These are phyloP conservation scores for Uromys caudimaculatus DNA, from an alignment of 2,797 vertebrate genomes.

Conservation along the genomic window DNA sequence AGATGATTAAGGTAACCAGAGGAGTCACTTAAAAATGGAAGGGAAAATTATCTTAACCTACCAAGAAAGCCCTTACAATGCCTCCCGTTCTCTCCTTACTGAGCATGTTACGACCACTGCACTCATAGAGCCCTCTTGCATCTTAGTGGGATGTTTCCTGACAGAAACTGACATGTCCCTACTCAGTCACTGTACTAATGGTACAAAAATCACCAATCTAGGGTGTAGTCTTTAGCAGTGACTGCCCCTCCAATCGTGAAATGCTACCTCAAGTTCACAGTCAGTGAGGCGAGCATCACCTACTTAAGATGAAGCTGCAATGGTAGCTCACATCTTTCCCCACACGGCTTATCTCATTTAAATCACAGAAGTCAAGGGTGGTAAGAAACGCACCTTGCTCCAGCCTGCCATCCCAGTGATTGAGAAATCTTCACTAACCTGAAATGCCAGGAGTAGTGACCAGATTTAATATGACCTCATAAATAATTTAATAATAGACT, in stretches of 20 bases:
- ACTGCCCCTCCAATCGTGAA: slow-evolving; percentile 53
- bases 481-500: slow-evolving; percentile 89
- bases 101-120: background rate
- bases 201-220: slow-evolving; percentile 62
- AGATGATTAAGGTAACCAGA: background rate
- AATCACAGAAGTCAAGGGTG: slow-evolving; percentile 75
- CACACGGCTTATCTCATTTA: slow-evolving; percentile 74
- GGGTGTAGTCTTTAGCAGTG: background rate
- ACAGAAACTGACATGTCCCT: slow-evolving; percentile 61
- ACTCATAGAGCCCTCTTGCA: slow-evolving; percentile 47
- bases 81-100: background rate
- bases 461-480: slow-evolving; percentile 88
- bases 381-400: slow-evolving; percentile 70
- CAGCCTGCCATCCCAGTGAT: slow-evolving; percentile 62
- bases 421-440: slow-evolving; percentile 81
- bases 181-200: slow-evolving; percentile 40
- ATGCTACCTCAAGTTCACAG: slow-evolving; percentile 39
- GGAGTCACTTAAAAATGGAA: background rate
- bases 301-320: slow-evolving; percentile 61
- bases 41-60: slow-evolving; percentile 62
- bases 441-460: slow-evolving; percentile 87
- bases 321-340: background rate
- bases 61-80: slow-evolving; percentile 18
- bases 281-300: background rate
- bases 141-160: slow-evolving; percentile 64